Conservation (phyloP, 2,113 vertebrate species). For the Oxygymnocypris stewartii region DNA sequence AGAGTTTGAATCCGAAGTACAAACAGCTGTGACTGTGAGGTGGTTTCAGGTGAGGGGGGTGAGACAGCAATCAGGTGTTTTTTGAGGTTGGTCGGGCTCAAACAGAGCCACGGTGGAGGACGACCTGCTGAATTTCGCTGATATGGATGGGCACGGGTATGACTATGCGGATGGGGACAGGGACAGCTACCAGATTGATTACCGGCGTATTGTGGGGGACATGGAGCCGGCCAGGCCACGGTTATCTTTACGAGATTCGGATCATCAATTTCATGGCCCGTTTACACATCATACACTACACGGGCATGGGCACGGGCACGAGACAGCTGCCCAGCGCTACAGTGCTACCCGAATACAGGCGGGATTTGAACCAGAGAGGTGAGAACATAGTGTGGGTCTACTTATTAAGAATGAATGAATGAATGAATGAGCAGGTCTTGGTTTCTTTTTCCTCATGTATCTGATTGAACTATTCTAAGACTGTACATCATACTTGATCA, state of each 20-base stretch:
- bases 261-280: slow-evolving; percentile 64
- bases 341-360: slow-evolving; percentile 86
- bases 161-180: slow-evolving; percentile 73
- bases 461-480: background rate
- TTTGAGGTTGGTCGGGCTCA: slow-evolving; percentile 20
- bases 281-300: slow-evolving; percentile 69
- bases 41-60: background rate
- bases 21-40: background rate
- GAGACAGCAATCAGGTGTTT: background rate
- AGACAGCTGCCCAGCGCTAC: slow-evolving; percentile 90
- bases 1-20: background rate
- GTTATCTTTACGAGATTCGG: slow-evolving; percentile 62
- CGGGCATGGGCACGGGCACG: slow-evolving; percentile 78
- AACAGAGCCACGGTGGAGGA: slow-evolving; percentile 57
- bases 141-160: slow-evolving; percentile 77
- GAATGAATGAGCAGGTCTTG: background rate
- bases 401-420: background rate
- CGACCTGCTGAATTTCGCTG: slow-evolving; percentile 67
- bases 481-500: background rate
- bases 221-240: slow-evolving; percentile 72
- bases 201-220: slow-evolving; percentile 80
- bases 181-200: slow-evolving; percentile 79
- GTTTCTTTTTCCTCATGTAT: background rate
- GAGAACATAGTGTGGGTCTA: slow-evolving; percentile 57
- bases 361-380: slow-evolving; percentile 89